Conservation (phyloP, 2,797 vertebrate genomes). For the Trachops cirrhosus region DNA sequence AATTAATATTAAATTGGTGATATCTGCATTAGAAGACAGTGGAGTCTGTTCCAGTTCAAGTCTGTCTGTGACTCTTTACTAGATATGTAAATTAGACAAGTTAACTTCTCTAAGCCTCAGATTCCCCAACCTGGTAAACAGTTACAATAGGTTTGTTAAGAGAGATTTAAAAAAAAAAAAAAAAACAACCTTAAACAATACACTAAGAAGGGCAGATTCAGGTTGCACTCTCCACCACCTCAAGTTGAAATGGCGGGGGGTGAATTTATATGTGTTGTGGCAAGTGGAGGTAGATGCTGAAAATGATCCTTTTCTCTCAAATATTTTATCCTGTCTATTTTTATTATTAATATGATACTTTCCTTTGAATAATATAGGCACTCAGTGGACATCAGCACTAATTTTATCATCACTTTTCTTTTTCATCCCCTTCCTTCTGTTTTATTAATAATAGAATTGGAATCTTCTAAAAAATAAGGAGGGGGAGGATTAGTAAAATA, state of each 20-base stretch:
- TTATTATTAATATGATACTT: neutral
- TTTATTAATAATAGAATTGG: neutral
- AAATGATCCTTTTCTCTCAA: neutral
- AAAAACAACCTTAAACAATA: neutral
- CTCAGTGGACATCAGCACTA: neutral
- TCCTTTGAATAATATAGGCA: neutral
- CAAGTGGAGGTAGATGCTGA: neutral
- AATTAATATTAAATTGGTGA: neutral
- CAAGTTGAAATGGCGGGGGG: neutral
- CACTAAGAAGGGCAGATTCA: neutral
- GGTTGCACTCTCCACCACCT: rapidly evolving
- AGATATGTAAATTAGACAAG: neutral
- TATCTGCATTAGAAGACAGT: neutral
- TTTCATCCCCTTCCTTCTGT: neutral
- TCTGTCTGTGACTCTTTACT: neutral
- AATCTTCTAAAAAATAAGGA: neutral
- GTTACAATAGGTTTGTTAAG: neutral
- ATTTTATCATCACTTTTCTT: neutral
- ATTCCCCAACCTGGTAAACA: neutral
- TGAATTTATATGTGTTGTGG: neutral
- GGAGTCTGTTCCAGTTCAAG: neutral
- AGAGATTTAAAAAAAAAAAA: neutral
- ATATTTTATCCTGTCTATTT: neutral
- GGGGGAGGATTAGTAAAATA: neutral
- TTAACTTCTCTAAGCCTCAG: neutral